Percentiles rank a stretch among this genome's conserved stretches.
Evolutionary conservation across 2,113 vertebrate species (phyloP).

Genomic region (Mormoops blainvillei): DNA sequence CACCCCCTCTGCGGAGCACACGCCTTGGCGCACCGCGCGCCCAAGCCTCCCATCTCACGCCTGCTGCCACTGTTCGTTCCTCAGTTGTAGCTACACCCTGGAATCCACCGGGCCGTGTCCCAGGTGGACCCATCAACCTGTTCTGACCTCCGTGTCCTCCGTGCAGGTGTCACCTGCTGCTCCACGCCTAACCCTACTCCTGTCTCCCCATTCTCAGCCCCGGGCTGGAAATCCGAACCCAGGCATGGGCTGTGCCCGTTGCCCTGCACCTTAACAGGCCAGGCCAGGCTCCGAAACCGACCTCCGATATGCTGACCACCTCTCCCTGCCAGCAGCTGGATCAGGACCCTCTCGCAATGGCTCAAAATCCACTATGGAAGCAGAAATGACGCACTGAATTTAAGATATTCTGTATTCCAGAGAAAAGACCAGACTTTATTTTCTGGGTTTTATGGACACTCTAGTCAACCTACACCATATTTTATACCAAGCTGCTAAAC

Average conservation of each 20-base stretch:
- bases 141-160: background rate
- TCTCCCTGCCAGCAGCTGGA: no score
- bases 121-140: background rate
- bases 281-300: background rate
- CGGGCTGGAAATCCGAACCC: background rate
- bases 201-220: background rate
- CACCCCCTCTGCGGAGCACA: no score
- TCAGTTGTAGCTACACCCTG: background rate
- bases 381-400: background rate
- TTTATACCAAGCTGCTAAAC: background rate
- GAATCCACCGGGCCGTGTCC: background rate
- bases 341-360: background rate
- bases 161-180: no score
- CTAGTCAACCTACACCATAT: background rate
- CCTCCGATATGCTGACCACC: background rate
- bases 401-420: background rate
- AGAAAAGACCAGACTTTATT: background rate
- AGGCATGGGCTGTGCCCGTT: background rate
- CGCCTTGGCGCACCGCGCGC: accelerated
- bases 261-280: background rate
- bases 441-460: background rate
- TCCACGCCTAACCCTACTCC: background rate
- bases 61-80: background rate
- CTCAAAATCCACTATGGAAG: background rate
- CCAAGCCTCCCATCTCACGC: background rate